Evolutionary conservation across 2,113 vertebrate species (phyloP).

Genomic region (Butorides virescens): DNA sequence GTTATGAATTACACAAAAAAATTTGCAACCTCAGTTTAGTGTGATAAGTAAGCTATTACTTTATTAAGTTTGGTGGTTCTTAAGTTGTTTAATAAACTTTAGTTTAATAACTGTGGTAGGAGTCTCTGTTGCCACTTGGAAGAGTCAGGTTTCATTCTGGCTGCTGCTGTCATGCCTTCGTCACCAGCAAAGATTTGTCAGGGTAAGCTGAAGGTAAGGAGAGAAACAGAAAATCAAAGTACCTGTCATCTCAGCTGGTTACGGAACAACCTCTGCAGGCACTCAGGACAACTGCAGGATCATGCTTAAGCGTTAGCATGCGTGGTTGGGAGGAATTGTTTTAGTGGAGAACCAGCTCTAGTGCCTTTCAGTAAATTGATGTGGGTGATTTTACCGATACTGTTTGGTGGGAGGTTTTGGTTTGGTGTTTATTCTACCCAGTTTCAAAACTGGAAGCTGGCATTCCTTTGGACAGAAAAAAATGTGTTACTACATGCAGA

Average conservation of each 20-base stretch:
- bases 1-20: neutral
- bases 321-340: neutral
- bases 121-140: neutral
- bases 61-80: neutral
- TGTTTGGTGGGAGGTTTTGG: neutral
- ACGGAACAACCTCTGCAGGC: neutral
- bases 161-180: neutral
- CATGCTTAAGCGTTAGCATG: neutral
- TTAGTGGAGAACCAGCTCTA: neutral
- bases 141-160: neutral
- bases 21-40: neutral
- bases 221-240: neutral
- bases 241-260: neutral
- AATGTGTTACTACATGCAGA: neutral
- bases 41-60: neutral
- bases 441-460: neutral
- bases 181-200: neutral
- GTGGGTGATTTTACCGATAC: accelerated
- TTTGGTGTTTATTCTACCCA: neutral
- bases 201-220: neutral
- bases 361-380: neutral
- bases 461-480: neutral
- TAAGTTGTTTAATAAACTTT: neutral
- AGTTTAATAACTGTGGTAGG: neutral
- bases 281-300: neutral